Evolutionary conservation across 2,797 vertebrate species (phyloP), one percentile per base, ranked within the genome.

Genomic region (Danio aesculapii): DNA sequence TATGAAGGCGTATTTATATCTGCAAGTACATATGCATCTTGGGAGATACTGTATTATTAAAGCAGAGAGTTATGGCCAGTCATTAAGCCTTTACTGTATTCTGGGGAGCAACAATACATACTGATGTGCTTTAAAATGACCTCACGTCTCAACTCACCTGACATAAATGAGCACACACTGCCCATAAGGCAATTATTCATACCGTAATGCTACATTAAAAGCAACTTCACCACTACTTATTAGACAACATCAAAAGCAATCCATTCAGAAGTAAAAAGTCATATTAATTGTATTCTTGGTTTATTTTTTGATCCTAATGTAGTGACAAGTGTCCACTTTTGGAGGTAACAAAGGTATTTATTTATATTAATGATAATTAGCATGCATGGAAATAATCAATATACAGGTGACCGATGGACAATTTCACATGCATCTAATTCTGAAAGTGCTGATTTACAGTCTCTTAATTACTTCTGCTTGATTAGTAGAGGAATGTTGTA

Each of bases 1-100:
- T 50, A 19, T 69, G 8, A 19, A 46, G 9, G 17, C 57, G 12
- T 21, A 19, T 58, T 41, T 50, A 47, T 61, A 43, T 78, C 50
- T 66, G 53, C 63, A 55, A 49, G 12, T 12, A 49, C 17, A 16
- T 58, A 13, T 9, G 10, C 7, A 43, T 50, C 64, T 46, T 58
- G 46, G 16, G 47, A 80, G 67, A 72, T 49, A 82, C 49, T 80
- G 76, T 73, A 77, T 77, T 77, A 83, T 83, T 84, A 79, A 75
- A 71, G 53, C 68, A 47, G 52, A 82, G 80, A 81, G 66, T 84
- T 84, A 84, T 57, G 1, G 47, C 73, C 64, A 9, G 55, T 76
- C 69, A 71, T 80, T 69, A 59, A 61, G 62, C 30, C 43, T 68
- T 58, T 71, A 84, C 41, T 74, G 55, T 62, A 64, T 75, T 75